Base-by-base conservation (phyloP, 2,888 invertebrate species). In the Hypomecis atomaria region DNA sequence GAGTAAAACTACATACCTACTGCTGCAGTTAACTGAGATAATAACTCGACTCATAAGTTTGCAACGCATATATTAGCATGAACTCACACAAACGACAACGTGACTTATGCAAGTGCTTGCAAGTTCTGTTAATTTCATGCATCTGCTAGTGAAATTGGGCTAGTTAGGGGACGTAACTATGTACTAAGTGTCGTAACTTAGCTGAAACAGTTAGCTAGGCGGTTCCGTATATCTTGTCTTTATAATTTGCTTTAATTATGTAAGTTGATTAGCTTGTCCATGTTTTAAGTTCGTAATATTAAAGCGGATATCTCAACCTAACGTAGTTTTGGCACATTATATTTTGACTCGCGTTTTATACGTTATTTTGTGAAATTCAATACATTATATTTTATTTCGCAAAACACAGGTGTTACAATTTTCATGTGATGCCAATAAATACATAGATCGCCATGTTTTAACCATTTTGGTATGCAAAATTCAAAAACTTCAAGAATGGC, bases 41-140 rank as follows among this genome's bases (percentile, higher is more conserved):
- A 54, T 60, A 60, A 54, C 54, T 54, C 43, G 45, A 54, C 40
- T 60, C 60, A 60, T 53, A 38, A 36, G 33, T 52, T 59, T 52
- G 54, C 34, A 54, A 54, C 33, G 9, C 13, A 11, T 44, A 42
- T 42, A 48, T 54, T 54, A 60, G 42, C 36, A 42, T 60, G 59
- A 33, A 34, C 45, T 38, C 36, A 10, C 59, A 40, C 36, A 37
- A 2, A 48, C 36, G 40, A 54, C 47, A n/a, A 44, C 40, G 36
- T 48, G 47, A 59, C 52, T 53, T 53, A 40, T 53, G 59, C 59
- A 60, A 53, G 40, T 59, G 33, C 6, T 36, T 54, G 47, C 60
- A 42, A 48, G 10, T 42, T 52, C 40, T 4, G 33, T 42, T 36
- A 54, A 44, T 52, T 50, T 52, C 59, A 45, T 36, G 52, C 54